These are phyloP conservation scores for Styela clava DNA, from an alignment of 23 tunicate species.

Conservation along the genomic window DNA sequence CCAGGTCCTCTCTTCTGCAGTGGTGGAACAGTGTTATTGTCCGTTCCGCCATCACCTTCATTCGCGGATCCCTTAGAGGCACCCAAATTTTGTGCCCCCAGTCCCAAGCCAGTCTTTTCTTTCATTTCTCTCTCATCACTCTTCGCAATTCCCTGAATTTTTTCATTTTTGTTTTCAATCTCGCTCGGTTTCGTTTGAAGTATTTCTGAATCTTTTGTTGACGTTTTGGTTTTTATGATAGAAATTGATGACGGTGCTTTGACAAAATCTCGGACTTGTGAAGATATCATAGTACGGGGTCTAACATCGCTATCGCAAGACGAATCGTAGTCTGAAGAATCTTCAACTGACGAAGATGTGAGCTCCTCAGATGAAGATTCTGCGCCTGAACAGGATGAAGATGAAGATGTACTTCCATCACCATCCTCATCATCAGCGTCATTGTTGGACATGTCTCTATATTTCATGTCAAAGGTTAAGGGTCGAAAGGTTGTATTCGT, in stretches of 20 bases:
- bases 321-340: slow-evolving; percentile 61
- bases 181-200: background rate
- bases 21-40: background rate
- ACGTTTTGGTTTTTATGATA: background rate
- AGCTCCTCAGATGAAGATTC: slow-evolving; percentile 29
- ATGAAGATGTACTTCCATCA: slow-evolving; percentile 46
- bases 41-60: slow-evolving; percentile 7
- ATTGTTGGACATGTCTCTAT: slow-evolving; percentile 55
- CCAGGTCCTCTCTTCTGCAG: slow-evolving; percentile 49
- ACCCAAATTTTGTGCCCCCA: slow-evolving; percentile 42
- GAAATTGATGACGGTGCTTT: background rate
- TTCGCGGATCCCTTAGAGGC: background rate
- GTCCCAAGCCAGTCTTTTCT: slow-evolving; percentile 44
- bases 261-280: background rate
- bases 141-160: background rate
- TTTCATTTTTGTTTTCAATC: background rate
- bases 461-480: slow-evolving; percentile 26
- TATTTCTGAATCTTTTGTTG: background rate
- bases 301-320: slow-evolving; percentile 44
- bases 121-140: background rate
- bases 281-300: background rate
- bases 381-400: slow-evolving; percentile 51
- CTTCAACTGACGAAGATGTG: slow-evolving; percentile 18
- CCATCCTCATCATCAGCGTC: slow-evolving; percentile 55
- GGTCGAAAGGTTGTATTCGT: slow-evolving; percentile 6